Evolutionary conservation across 2,888 invertebrate species (phyloP), one percentile per base, ranked within the genome.

Genomic region (Odontomyia ornata): DNA sequence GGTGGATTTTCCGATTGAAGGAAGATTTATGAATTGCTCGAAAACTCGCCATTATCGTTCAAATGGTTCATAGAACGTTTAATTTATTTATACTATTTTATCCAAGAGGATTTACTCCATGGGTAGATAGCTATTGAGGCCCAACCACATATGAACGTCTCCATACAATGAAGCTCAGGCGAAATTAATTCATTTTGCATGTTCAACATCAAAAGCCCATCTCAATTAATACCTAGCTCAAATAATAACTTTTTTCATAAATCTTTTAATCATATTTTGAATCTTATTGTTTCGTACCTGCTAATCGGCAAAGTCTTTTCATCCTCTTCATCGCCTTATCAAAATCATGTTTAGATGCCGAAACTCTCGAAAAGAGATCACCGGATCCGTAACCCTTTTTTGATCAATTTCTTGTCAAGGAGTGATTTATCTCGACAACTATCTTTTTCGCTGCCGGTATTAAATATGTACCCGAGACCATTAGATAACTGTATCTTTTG

Each of bases 401-500:
- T 47, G 47, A 47, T 47, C 46, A 25, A 47, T 23, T 69, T 46
- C 69, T 18, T 69, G 69, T 69, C 9, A 46, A 69, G 30, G n/a
- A 69, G 47, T 27, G 15, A 47, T 47, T 47, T 69, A 47, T 46
- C 46, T 69, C 15, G n/a, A 15, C 28, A 46, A 30, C 47, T 69
- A 47, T 69, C 69, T 69, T 25, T 69, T 69, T 47, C n/a, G 69
- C 69, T 69, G 69, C 69, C 47, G 69, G 69, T 69, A 69, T 69
- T 69, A 69, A 47, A 69, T 69, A 69, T 69, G 69, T 47, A 15
- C 11, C 47, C 4, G 4, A 46, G 47, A 69, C 46, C 69, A 69
- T 46, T 69, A 69, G 69, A 69, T 69, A 69, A 15, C n/a, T 46
- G 69, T 69, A 69, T 69, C 69, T 69, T 47, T 69, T 69, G 11